Percentiles rank a stretch among this genome's conserved stretches.
Conservation (phyloP, 2,113 vertebrate species). For the Delphinapterus leucas region DNA sequence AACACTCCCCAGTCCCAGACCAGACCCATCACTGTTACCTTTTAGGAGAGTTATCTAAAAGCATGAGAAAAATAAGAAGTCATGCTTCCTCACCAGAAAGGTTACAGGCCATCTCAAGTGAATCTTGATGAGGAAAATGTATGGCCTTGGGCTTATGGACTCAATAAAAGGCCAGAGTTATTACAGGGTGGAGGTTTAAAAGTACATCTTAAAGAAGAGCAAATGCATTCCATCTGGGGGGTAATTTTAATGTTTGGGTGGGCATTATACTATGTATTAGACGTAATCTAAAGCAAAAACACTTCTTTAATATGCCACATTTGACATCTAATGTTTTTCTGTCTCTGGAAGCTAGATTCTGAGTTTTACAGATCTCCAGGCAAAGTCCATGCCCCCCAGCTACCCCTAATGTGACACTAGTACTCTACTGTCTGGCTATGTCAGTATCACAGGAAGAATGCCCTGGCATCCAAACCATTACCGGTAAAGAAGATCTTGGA, state of each 20-base stretch:
- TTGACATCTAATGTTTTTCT: background rate
- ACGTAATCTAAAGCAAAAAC: background rate
- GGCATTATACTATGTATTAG: background rate
- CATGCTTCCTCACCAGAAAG: background rate
- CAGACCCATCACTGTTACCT: background rate
- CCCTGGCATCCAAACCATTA: background rate
- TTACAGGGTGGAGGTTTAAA: background rate
- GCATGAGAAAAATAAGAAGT: background rate
- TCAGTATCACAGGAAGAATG: background rate
- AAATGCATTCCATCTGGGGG: background rate
- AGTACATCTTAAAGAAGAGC: background rate
- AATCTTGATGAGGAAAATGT: background rate
- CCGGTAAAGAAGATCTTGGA: background rate
- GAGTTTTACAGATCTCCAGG: background rate
- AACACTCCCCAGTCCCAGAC: background rate
- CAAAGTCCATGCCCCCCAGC: background rate
- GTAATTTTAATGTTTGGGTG: background rate
- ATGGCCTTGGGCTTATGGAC: background rate
- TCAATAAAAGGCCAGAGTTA: background rate
- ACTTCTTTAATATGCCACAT: background rate
- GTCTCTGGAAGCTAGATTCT: background rate
- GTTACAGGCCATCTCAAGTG: background rate
- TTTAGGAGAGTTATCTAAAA: slow-evolving; percentile 3
- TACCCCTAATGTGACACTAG: background rate
- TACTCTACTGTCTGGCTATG: background rate